Evolutionary conservation across 2,113 vertebrate species (phyloP).

Genomic region (Zeus faber): DNA sequence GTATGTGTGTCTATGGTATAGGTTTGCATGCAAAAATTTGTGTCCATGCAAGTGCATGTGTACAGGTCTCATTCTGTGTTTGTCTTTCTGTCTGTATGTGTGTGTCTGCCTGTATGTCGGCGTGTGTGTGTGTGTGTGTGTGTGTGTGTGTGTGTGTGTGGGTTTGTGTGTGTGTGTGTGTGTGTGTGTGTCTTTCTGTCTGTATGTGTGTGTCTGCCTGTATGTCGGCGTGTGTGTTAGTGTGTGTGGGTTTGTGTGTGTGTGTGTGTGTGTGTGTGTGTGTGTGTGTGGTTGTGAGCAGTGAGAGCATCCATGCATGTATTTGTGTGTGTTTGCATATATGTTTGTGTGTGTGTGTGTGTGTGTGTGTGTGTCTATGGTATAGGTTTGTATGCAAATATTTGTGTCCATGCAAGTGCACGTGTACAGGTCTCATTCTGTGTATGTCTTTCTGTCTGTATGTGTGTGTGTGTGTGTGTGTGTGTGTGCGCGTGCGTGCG

Average conservation of each 20-base stretch:
- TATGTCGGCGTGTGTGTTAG: too few relatives aligned
- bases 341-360: background rate
- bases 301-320: too few relatives aligned
- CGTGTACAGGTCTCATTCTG: slow-evolving; percentile 21
- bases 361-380: background rate
- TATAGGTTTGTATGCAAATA: too few relatives aligned
- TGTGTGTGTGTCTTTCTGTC: too few relatives aligned
- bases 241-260: too few relatives aligned
- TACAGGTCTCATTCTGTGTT: background rate
- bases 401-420: too few relatives aligned
- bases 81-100: too few relatives aligned
- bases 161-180: background rate
- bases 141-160: background rate
- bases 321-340: background rate
- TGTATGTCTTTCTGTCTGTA: slow-evolving; percentile 29
- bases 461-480: slow-evolving; percentile 58
- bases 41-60: slow-evolving; percentile 39
- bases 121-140: too few relatives aligned
- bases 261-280: too few relatives aligned
- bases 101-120: background rate
- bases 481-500: background rate
- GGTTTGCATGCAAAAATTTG: slow-evolving; percentile 56
- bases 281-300: too few relatives aligned
- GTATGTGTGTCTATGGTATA: too few relatives aligned
- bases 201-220: background rate